Base-by-base conservation (phyloP, 2,888 invertebrate species). In the Drosophila incognita region DNA sequence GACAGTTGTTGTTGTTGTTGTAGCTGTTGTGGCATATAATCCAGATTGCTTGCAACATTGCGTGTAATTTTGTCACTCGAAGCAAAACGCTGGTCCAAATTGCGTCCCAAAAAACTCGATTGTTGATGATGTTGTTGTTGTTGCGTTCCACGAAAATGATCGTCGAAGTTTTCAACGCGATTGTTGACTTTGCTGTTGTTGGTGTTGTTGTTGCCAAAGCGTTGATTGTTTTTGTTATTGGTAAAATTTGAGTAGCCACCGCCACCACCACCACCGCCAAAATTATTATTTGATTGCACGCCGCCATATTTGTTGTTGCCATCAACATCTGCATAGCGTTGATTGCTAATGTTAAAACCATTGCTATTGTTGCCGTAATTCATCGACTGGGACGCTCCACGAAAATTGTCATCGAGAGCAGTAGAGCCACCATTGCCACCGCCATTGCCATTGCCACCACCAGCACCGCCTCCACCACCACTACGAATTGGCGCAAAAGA, bases 401-500 rank as follows among this genome's bases (percentile, higher is more conserved):
- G 64, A 67, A 74, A 80, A 49, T 67, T 74, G 33, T 76, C 77
- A 52, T 64, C 46, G 18, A 51, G 35, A n/a, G 49, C 53, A 38
- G 31, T 24, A 21, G 46, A 27, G 51, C 74, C 52, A 11, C 69
- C 61, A 15, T 21, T 18, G 27, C 48, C 46, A 11, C 46, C 35
- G 7, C 69, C 53, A 21, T 60, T 48, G 31, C 56, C 56, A 35
- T 15, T 24, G 27, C 54, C 53, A 24, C 35, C 35, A 35, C 53
- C 36, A 54, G 10, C 11, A 21, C 52, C 33, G 15, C 71, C 36
- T 10, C 69, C 66, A 15, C 69, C 66, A 18, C 57, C 35, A 10
- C 70, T 48, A 29, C 66, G 83, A 69, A 62, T 84, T 68, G 80
- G 77, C 76, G 82, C 86, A 73, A 73, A 83, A 59, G 72, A 62